phyloP scores from a whole-genome alignment of 1,140 invertebrate genomes.

The Arion vulgaris region DNA sequence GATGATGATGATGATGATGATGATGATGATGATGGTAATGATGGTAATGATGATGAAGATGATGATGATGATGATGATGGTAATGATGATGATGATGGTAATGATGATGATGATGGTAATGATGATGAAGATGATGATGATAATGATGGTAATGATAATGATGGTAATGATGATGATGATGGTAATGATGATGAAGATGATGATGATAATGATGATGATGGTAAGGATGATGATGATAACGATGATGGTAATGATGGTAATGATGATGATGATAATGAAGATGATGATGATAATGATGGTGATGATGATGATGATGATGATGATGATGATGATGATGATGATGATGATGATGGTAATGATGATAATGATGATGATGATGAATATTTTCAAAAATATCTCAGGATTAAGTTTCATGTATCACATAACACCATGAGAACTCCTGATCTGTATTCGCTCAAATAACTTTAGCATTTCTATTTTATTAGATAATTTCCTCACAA shows the following conservation, averaged over 20 bases:
- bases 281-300: conserved; percentile 15
- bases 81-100: too few species aligned
- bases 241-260: too few species aligned
- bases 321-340: conserved; percentile 17
- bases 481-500: too few species aligned
- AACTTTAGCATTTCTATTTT: background rate
- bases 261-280: background rate
- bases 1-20: background rate
- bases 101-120: conserved; percentile 24
- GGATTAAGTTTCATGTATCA: background rate
- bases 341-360: conserved; percentile 32
- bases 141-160: background rate
- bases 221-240: too few species aligned
- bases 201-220: background rate
- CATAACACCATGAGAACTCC: too few species aligned
- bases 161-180: background rate
- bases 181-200: background rate
- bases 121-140: background rate
- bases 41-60: too few species aligned
- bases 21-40: too few species aligned
- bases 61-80: too few species aligned
- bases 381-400: too few species aligned
- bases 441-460: background rate
- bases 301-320: conserved; percentile 26
- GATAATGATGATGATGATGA: conserved; percentile 25